phyloP scores from a whole-genome alignment of 1,140 invertebrate genomes.

The Drosophila busckii region DNA sequence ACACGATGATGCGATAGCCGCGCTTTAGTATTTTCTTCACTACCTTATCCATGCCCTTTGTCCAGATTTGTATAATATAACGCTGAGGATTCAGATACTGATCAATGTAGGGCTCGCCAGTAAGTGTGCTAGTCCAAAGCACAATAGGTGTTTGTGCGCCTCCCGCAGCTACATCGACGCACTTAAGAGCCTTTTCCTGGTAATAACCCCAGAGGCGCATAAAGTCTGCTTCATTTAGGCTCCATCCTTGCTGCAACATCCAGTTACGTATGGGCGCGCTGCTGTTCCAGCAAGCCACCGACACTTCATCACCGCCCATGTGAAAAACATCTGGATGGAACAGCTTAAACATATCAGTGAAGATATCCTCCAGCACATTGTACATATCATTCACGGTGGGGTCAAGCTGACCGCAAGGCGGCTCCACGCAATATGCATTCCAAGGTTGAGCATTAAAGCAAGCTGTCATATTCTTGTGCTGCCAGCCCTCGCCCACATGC shows the following conservation, averaged over 20 bases:
- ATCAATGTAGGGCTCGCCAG: constrained; percentile 83
- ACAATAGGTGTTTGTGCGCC: constrained; percentile 81
- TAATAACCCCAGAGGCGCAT: constrained; percentile 88
- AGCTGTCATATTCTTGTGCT: constrained; percentile 83
- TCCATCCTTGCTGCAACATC: constrained; percentile 83
- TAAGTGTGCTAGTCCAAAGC: constrained; percentile 91
- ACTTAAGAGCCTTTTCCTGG: constrained; percentile 83
- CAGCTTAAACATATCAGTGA: constrained; percentile 83
- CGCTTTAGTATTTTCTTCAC: constrained; percentile 84
- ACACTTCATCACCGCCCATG: constrained; percentile 93
- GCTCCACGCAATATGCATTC: constrained; percentile 88
- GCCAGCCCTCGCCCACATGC: constrained; percentile 93
- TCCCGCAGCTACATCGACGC: constrained; percentile 80
- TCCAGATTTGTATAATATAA: constrained; percentile 92
- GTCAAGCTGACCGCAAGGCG: constrained; percentile 92
- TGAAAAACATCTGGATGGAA: constrained; percentile 88
- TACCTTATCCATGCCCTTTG: constrained; percentile 82
- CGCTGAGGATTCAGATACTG: constrained; percentile 84
- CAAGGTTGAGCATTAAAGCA: constrained; percentile 88
- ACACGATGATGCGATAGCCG: constrained; percentile 87
- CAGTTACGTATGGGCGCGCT: constrained; percentile 84
- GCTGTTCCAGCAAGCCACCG: constrained; percentile 88
- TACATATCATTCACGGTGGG: constrained; percentile 87
- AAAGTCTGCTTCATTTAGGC: constrained; percentile 82
- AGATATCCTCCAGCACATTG: constrained; percentile 85